Evolutionary conservation across 2,113 vertebrate species (phyloP).

Genomic region (Bombycilla garrulus): DNA sequence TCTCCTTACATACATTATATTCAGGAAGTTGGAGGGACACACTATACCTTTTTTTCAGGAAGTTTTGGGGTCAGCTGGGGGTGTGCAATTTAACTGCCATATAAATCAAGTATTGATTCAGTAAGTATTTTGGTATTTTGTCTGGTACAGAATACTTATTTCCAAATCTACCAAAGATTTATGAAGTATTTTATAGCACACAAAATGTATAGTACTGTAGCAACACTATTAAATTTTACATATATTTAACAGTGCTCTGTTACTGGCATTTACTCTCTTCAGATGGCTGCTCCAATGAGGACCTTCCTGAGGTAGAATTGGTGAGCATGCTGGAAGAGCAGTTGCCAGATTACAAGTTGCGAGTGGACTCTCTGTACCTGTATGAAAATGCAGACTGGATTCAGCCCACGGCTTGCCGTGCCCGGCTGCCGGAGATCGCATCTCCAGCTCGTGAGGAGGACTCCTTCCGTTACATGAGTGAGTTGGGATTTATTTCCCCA

Average conservation of each 20-base stretch:
- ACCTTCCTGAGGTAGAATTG: conserved; percentile 76
- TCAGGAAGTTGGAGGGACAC: background rate
- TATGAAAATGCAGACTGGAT: conserved; percentile 90
- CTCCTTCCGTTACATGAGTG: conserved; percentile 93
- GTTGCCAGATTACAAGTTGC: conserved; percentile 76
- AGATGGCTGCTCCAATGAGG: conserved; percentile 82
- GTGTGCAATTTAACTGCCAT: background rate
- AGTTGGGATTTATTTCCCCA: conserved; percentile 22
- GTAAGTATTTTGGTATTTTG: background rate
- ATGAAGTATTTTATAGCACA: background rate
- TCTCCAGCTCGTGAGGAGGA: conserved; percentile 84
- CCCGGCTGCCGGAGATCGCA: conserved; percentile 65
- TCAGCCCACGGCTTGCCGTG: conserved; percentile 68
- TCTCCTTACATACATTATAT: background rate
- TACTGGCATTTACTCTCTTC: background rate
- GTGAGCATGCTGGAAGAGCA: conserved; percentile 81
- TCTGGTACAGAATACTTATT: background rate
- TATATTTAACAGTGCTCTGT: background rate
- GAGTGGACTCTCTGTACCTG: conserved; percentile 85
- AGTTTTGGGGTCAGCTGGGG: background rate
- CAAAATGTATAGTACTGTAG: background rate
- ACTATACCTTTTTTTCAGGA: background rate
- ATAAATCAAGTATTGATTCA: background rate
- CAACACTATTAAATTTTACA: background rate
- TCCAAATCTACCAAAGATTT: background rate